These are phyloP conservation scores for Tautogolabrus adspersus DNA, from an alignment of 2,113 vertebrate genomes.

Conservation along the genomic window DNA sequence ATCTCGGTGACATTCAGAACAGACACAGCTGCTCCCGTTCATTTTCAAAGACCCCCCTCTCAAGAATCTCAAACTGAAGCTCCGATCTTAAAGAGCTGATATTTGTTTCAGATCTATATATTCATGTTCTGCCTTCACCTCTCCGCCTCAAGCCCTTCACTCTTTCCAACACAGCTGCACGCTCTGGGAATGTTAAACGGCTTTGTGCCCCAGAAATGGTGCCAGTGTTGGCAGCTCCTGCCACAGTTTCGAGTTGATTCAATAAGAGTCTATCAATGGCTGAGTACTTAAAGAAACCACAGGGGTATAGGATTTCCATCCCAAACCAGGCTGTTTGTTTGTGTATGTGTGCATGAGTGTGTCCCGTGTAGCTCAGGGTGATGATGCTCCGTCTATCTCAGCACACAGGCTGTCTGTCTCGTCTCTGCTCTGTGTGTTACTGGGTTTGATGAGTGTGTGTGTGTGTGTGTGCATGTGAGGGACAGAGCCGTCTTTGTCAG, in stretches of 20 bases:
- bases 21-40: neutral
- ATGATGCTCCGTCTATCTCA: conserved; percentile 58
- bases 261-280: conserved; percentile 63
- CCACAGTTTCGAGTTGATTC: conserved; percentile 45
- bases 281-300: conserved; percentile 51
- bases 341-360: conserved; percentile 17
- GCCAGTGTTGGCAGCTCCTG: conserved; percentile 65
- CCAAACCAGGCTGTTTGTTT: conserved; percentile 62
- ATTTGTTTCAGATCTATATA: neutral
- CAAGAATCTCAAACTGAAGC: too few relatives aligned
- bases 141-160: conserved; percentile 18
- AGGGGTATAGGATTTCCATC: conserved; percentile 60
- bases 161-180: conserved; percentile 44
- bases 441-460: conserved; percentile 61
- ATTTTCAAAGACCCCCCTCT: conserved; percentile 3
- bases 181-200: conserved; percentile 66
- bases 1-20: conserved; percentile 5
- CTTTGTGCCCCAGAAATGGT: conserved; percentile 51
- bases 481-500: conserved; percentile 67
- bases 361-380: conserved; percentile 33
- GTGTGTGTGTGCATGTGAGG: conserved; percentile 50
- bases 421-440: conserved; percentile 43
- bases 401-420: conserved; percentile 57
- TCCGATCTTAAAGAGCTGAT: too few relatives aligned
- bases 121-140: neutral